These are phyloP conservation scores for Eudemis profundana DNA, from an alignment of 2,888 invertebrate genomes.

Conservation along the genomic window DNA sequence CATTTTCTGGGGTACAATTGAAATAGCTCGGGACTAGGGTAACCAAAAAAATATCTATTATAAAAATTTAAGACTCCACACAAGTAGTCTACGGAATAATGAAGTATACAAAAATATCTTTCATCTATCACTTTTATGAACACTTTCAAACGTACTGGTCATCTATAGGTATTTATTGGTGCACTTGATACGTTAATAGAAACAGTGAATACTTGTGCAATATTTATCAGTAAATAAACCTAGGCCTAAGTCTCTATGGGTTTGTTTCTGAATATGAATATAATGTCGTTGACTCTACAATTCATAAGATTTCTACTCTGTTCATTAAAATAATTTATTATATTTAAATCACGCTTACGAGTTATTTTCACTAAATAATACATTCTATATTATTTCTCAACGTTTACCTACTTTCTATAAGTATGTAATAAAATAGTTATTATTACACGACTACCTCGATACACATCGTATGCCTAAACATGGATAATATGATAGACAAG, in stretches of 20 bases:
- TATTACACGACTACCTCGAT: constrained; percentile 44
- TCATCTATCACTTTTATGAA: constrained; percentile 82
- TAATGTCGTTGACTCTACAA: constrained; percentile 48
- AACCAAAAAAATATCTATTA: constrained; percentile 55
- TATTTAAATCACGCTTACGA: constrained; percentile 54
- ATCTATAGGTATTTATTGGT: constrained; percentile 65
- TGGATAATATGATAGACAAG: constrained; percentile 51
- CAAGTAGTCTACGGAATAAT: constrained; percentile 63
- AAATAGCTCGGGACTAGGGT: constrained; percentile 44
- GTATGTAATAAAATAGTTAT: constrained; percentile 45
- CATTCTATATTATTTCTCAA: constrained; percentile 68
- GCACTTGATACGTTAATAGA: constrained; percentile 56
- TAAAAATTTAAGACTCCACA: constrained; percentile 66
- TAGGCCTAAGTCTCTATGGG: constrained; percentile 28
- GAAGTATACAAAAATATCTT: constrained; percentile 81
- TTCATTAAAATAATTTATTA: constrained; percentile 62
- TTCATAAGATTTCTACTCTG: constrained; percentile 72
- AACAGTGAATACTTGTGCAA: constrained; percentile 45
- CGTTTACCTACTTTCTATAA: constrained; percentile 71
- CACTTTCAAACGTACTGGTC: constrained; percentile 80
- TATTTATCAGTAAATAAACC: constrained; percentile 37
- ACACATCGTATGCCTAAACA: constrained; percentile 42
- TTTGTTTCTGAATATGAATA: constrained; percentile 48
- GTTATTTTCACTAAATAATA: constrained; percentile 57
- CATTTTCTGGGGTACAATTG: not conserved